Conservation (phyloP, 2,888 invertebrate genomes). For the Caenorhabditis japonica region DNA sequence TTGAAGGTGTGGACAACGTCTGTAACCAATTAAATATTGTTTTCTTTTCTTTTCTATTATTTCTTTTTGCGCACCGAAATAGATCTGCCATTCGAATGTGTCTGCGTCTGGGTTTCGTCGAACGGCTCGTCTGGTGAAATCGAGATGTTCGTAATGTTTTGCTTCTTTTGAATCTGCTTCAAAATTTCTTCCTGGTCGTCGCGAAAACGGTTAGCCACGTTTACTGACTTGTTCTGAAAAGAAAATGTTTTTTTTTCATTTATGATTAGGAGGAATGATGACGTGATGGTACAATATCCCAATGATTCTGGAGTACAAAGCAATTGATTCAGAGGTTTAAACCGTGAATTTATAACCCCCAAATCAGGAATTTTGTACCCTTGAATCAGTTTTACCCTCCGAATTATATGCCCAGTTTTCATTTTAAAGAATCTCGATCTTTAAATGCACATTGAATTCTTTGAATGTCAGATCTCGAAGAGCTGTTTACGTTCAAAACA, state of each 20-base stretch:
- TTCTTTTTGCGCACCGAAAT: conserved; percentile 16
- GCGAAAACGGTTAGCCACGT: conserved; percentile 51
- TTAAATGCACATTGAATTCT: no score
- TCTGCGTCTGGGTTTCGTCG: conserved; percentile 12
- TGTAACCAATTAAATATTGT: no score
- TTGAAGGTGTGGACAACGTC: conserved; percentile 31
- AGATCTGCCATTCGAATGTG: conserved; percentile 11
- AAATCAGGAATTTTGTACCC: no score
- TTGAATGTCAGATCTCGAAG: no score
- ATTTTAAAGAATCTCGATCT: background rate
- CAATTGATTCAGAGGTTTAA: no score
- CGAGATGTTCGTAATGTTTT: conserved; percentile 63
- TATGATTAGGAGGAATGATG: background rate
- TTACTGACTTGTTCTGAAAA: conserved; percentile 51
- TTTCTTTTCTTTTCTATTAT: background rate
- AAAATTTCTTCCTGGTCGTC: conserved; percentile 61
- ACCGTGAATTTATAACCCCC: no score
- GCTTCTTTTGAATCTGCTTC: conserved; percentile 60
- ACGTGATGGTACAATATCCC: no score
- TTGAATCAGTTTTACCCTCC: no score
- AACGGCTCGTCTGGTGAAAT: conserved; percentile 50
- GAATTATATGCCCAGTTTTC: no score
- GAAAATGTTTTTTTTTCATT: background rate
- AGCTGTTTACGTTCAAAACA: no score
- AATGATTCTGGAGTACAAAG: no score